Base-by-base conservation (phyloP, 1,140 invertebrate species). In the Bathynomus jamesi region DNA sequence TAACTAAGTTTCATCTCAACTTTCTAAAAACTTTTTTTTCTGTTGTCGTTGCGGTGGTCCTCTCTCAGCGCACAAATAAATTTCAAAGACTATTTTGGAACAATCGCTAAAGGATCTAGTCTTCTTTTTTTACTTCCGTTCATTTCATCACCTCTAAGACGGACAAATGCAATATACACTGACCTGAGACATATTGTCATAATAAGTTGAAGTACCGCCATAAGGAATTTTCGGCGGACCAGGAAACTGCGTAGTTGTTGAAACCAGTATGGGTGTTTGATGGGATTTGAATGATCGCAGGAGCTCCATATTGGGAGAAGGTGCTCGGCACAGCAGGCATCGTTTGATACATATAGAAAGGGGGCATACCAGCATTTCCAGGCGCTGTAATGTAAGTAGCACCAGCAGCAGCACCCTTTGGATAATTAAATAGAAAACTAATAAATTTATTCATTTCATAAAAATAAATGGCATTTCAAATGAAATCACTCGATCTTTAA, bases 281-380 rank as follows among this genome's bases (percentile, higher is more conserved):
- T 24, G 75, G 75, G 17, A 77, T 69, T 61, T 77, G 75, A n/a
- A 77, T 77, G 29, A 77, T 77, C 29, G 75, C 72, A 70, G 75
- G 85, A 64, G 87, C 87, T 28, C 89, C 87, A 72, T 87, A 85
- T 79, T 91, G 91, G 70, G 81, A 80, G 81, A 91, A 91, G 76
- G 90, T 86, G 74, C 88, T 88, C 30, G 76, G 78, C 78, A 90
- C 85, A 81, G 87, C 84, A 13, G 73, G 71, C 67, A 74, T 74
- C 53, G 73, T 73, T 30, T 77, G 75, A 79, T 90, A 90, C 65
- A 88, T 87, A 79, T 90, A 90, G 77, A 84, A 85, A 60, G 86
- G 86, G 72, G 87, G 87, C 73, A 88, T 81, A 13, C 82, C 79
- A 87, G 84, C 81, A 87, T 85, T 8, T 85, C 86, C 78, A 86